Evolutionary conservation across 2,797 vertebrate genomes (phyloP), one percentile per base, ranked within the genome.

Genomic region (Gobionotothen gibberifrons): DNA sequence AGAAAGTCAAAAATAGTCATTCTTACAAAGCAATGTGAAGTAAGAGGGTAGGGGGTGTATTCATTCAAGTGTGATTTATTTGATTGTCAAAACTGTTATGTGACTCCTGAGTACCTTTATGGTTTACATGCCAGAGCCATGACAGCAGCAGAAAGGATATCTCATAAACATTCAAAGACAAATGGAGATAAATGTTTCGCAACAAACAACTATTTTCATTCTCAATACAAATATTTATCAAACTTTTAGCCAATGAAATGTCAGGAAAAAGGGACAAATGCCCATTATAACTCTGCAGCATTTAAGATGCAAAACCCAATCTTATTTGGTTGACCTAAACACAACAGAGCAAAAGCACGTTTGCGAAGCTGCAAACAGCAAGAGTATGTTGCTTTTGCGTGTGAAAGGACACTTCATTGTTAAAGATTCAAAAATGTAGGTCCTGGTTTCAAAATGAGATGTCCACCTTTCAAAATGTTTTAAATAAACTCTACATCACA

Each of bases 171-270:
- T 21, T 61, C 21, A 42, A 39, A 52, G 8, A 44, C 11, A 46
- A 69, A 9, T n/a, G 1, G 46, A 49, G 15, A 42, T 26, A 26
- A 5, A 26, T 26, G 32, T 36, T 12, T 9, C 22, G 49, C 19
- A 65, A 22, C 22, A 44, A 14, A 17, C 0, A 0, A 6, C 9
- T 21, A 21, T n/a, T 58, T 64, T 21, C 6, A 44, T 44, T 32
- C 32, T 44, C 11, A 0, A 44, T 12, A 0, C 0, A 13, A 36
- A 36, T 9, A 9, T 7, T 2, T 14, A 9, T 9, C 8, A 40
- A 14, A 47, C 1, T 5, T 42, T 29, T 26, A 40, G 13, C 1
- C 0, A 49, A 17, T 17, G 12, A 42, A 22, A 65, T 52, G 11
- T 17, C 9, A 9, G 5, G 13, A 52, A 26, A 52, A 1, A 26